phyloP scores from a whole-genome alignment of 2,888 invertebrate species.

The Athripsodes cinereus region DNA sequence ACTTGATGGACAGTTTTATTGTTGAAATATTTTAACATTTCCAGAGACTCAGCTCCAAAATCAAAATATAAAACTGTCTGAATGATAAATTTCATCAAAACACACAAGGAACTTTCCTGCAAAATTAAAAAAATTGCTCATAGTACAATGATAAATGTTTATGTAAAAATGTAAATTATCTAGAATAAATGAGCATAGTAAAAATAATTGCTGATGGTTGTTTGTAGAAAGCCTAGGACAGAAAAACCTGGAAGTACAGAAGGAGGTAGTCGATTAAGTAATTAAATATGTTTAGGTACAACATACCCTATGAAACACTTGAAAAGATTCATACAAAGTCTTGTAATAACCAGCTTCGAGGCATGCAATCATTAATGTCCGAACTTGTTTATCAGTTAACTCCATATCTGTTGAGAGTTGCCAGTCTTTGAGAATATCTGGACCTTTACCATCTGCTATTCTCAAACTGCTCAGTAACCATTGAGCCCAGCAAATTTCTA shows the following conservation, averaged over 20 bases:
- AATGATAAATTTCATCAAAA: slow-evolving; percentile 54
- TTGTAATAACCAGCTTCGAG: slow-evolving; percentile 51
- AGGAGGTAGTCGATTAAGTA: too few species aligned
- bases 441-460: slow-evolving; percentile 30
- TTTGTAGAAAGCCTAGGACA: too few species aligned
- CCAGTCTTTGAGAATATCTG: slow-evolving; percentile 32
- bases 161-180: too few species aligned
- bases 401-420: slow-evolving; percentile 35
- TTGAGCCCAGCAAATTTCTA: slow-evolving; percentile 55
- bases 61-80: slow-evolving; percentile 44
- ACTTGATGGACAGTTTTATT: slow-evolving; percentile 41
- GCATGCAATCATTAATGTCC: slow-evolving; percentile 47
- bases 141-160: too few species aligned
- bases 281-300: not conserved
- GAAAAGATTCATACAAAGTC: slow-evolving; percentile 59
- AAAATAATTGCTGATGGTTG: too few species aligned
- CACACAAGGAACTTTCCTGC: slow-evolving; percentile 58
- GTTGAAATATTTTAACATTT: slow-evolving; percentile 38
- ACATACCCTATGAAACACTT: slow-evolving; percentile 64
- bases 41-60: slow-evolving; percentile 43
- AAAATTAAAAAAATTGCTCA: too few species aligned
- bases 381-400: slow-evolving; percentile 39
- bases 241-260: too few species aligned
- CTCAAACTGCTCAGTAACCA: slow-evolving; percentile 48
- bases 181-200: too few species aligned